These are phyloP conservation scores for Chloroclystis v-ata DNA, from an alignment of 2,888 invertebrate species.

Conservation along the genomic window DNA sequence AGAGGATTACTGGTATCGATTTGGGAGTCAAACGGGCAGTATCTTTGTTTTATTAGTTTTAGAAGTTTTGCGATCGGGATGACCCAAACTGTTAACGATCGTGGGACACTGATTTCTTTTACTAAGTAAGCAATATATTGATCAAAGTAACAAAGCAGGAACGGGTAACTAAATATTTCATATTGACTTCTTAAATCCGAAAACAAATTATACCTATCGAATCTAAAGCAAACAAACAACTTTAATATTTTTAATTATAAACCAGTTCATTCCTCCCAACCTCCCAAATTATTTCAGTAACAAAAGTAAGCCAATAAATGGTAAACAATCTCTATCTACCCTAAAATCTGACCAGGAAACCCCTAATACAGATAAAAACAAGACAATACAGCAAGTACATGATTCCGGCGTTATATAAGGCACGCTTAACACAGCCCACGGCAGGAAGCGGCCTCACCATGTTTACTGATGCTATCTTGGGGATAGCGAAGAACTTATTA, in stretches of 20 bases:
- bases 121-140: too few species aligned
- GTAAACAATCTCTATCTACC: slow-evolving; percentile 3
- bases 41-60: slow-evolving; percentile 9
- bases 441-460: slow-evolving; percentile 24
- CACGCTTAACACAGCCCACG: slow-evolving; percentile 12
- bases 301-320: background rate
- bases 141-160: too few species aligned
- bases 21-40: slow-evolving; percentile 12
- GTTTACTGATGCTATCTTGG: slow-evolving; percentile 43
- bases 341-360: slow-evolving; percentile 5
- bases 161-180: too few species aligned
- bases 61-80: slow-evolving; percentile 3
- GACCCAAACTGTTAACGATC: background rate
- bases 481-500: slow-evolving; percentile 30
- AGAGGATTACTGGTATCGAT: slow-evolving; percentile 22
- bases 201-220: too few species aligned
- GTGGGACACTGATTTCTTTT: background rate
- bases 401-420: slow-evolving; percentile 9
- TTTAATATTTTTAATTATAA: too few species aligned
- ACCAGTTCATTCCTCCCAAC: too few species aligned
- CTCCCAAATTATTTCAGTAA: background rate
- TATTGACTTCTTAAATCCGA: too few species aligned
- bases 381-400: slow-evolving; percentile 13
- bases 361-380: slow-evolving; percentile 12
- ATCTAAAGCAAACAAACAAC: too few species aligned